Base-by-base conservation (phyloP, 2,113 vertebrate species). In the Pipa parva region DNA sequence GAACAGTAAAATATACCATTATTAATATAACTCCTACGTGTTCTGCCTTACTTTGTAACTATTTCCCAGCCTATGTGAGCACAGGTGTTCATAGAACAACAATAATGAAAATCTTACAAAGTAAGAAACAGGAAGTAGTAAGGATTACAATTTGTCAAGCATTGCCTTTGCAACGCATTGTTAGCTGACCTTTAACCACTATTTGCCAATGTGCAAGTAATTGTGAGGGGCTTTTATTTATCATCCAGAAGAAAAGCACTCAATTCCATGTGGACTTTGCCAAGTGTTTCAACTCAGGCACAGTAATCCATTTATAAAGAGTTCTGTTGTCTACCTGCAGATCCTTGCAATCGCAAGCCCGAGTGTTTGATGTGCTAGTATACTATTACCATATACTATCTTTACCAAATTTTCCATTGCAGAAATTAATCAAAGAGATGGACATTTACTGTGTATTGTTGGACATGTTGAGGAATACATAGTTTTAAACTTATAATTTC, bases 21-120 rank as follows among this genome's bases (percentile, higher is more conserved):
- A 28, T 66, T 42, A 22, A 45, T 28, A 24, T 55, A 57, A 27
- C 52, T 58, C 62, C 62, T 63, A 37, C 37, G 55, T 25, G 39
- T n/a, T n/a, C n/a, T n/a, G n/a, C n/a, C n/a, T n/a, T n/a, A n/a
- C n/a, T n/a, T n/a, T 57, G 63, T 31, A 25, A 55, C 48, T 48
- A 51, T 58, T 66, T 51, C 52, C 63, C 17, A 27, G 49, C 26
- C 39, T 66, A 5, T 13, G 27, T 66, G 51, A 46, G 52, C 63
- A 58, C 63, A 66, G 63, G 54, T 66, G 63, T 66, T 46, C 54
- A 24, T 18, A 39, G 52, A 37, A 58, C 63, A 66, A 54, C 63
- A 57, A 54, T 51, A 66, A 28, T 33, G 26, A 10, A 49, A 63
- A 51, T 63, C 60, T 31, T 36, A n/a, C 4, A 63, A 46, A 63